These are phyloP conservation scores for Habrosyne pyritoides DNA, from an alignment of 2,888 invertebrate genomes.

Conservation along the genomic window DNA sequence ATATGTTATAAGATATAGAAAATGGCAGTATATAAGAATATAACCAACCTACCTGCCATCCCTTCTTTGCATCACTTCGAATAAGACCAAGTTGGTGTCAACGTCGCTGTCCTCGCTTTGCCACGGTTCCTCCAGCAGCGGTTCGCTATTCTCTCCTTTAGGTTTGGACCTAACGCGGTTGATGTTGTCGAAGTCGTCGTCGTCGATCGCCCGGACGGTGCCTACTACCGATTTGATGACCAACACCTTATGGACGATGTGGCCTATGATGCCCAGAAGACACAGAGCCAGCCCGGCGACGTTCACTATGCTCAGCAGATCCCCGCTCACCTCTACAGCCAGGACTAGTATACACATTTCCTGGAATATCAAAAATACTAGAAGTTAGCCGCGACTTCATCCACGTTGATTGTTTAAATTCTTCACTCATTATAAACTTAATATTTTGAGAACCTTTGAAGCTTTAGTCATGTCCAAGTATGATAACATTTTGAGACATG, in stretches of 20 bases:
- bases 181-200: slow-evolving; percentile 50
- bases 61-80: slow-evolving; percentile 81
- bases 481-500: no score
- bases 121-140: slow-evolving; percentile 63
- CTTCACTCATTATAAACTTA: no score
- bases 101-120: slow-evolving; percentile 72
- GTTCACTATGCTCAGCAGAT: slow-evolving; percentile 92
- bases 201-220: slow-evolving; percentile 52
- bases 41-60: slow-evolving; percentile 54
- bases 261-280: slow-evolving; percentile 93
- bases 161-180: slow-evolving; percentile 32
- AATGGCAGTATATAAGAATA: neutral
- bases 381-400: no score
- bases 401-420: no score
- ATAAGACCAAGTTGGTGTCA: slow-evolving; percentile 80
- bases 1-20: neutral
- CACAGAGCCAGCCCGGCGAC: slow-evolving; percentile 93
- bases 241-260: slow-evolving; percentile 89
- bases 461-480: no score
- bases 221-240: slow-evolving; percentile 62
- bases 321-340: slow-evolving; percentile 94
- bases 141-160: slow-evolving; percentile 54
- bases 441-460: no score
- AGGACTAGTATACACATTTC: slow-evolving; percentile 96
- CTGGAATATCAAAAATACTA: slow-evolving; percentile 84